A percentile compares a stretch with the other conserved stretches of the same genome.
Conservation (phyloP, 2,113 vertebrate genomes). For the Ascaphus truei region DNA sequence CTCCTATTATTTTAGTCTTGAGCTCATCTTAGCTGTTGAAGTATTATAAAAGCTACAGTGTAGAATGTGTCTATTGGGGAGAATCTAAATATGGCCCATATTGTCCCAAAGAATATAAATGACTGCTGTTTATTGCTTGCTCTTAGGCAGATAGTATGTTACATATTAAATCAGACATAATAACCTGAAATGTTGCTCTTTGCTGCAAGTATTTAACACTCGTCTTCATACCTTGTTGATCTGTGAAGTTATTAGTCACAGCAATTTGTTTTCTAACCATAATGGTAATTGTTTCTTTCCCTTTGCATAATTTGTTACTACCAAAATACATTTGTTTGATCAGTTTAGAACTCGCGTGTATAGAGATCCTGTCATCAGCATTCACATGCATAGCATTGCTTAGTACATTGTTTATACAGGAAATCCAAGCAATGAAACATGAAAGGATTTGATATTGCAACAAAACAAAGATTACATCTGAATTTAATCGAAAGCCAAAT, state of each 20-base stretch:
- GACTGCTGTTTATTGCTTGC: constrained; percentile 2
- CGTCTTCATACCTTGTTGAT: constrained; percentile 24
- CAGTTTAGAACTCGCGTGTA: not conserved
- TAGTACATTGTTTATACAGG: not conserved
- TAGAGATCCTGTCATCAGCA: not conserved
- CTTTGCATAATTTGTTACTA: not conserved
- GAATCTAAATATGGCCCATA: not conserved
- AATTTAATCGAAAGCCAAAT: not conserved
- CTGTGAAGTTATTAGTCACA: constrained; percentile 9
- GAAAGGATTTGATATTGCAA: not conserved
- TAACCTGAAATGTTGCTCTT: constrained; percentile 10
- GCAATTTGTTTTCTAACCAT: constrained; percentile 29
- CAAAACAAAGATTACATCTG: not conserved
- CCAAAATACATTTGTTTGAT: constrained; percentile 18
- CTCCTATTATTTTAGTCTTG: not conserved
- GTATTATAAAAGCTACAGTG: not conserved
- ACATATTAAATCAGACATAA: constrained; percentile 29
- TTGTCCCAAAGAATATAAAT: not conserved
- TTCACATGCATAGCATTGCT: not conserved
- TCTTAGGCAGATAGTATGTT: constrained; percentile 10
- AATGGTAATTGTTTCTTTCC: constrained; percentile 23
- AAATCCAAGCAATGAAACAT: not conserved
- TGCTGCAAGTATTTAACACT: constrained; percentile 21
- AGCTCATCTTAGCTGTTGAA: constrained; percentile 5
- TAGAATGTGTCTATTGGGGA: not conserved